Evolutionary conservation across 2,797 vertebrate species (phyloP).

Genomic region (Melanotaenia trifasciata): DNA sequence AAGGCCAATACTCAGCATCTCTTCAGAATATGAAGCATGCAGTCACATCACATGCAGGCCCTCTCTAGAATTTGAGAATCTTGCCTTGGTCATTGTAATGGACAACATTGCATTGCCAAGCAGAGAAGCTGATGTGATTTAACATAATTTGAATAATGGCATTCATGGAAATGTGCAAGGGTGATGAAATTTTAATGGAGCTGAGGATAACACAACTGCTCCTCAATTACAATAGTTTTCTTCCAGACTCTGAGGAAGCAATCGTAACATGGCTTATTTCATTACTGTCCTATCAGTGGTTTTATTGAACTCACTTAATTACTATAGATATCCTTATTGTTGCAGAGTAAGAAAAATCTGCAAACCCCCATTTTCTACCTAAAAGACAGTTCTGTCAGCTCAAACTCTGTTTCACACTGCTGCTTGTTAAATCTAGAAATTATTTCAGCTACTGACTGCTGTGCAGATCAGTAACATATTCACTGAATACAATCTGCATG

Average conservation of each 20-base stretch:
- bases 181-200: slow-evolving; percentile 85
- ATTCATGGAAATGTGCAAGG: slow-evolving; percentile 84
- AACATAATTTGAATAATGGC: slow-evolving; percentile 88
- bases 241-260: slow-evolving; percentile 57
- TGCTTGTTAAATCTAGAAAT: slow-evolving; percentile 48
- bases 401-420: slow-evolving; percentile 42
- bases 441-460: neutral
- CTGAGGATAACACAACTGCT: slow-evolving; percentile 78
- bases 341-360: slow-evolving; percentile 32
- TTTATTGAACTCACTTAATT: slow-evolving; percentile 70
- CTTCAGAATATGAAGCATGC: slow-evolving; percentile 69
- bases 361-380: slow-evolving; percentile 24
- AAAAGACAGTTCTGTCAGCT: slow-evolving; percentile 34
- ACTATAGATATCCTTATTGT: slow-evolving; percentile 61
- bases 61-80: slow-evolving; percentile 71
- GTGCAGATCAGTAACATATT: slow-evolving; percentile 44
- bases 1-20: slow-evolving; percentile 48
- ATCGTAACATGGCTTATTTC: slow-evolving; percentile 67
- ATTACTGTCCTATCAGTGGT: slow-evolving; percentile 71
- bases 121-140: slow-evolving; percentile 84
- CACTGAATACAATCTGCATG: slow-evolving; percentile 36
- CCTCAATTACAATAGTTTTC: slow-evolving; percentile 76
- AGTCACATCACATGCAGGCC: slow-evolving; percentile 67
- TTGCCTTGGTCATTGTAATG: slow-evolving; percentile 79
- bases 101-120: slow-evolving; percentile 78